Evolutionary conservation across 2,113 vertebrate species (phyloP), one percentile per base, ranked within the genome.

Genomic region (Thryonomys swinderianus): DNA sequence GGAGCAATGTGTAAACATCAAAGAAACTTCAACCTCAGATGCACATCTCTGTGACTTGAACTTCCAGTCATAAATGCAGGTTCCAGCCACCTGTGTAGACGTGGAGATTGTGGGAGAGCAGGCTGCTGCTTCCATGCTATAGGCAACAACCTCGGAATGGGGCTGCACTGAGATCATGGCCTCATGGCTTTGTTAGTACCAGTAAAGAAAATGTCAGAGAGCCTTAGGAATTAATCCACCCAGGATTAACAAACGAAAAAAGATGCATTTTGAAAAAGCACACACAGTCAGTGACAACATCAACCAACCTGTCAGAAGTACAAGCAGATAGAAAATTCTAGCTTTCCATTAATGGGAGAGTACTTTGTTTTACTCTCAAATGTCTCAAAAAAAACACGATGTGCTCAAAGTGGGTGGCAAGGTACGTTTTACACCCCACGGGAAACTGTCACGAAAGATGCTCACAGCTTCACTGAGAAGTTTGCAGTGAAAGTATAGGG

Each of bases 291-390:
- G 32, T 97, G 96, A 98, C 96, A 97, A 97, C 92, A 96, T 98
- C 98, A 97, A 97, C 94, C 95, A 85, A 97, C 93, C 97, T 98
- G 97, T 98, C 97, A 98, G 87, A 96, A 98, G 78, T 67, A 74
- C 94, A 98, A 97, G 89, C 51, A 93, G 95, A 98, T 74, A 97
- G 96, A 98, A 97, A 98, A 97, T 97, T 96, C 97, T 97, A 97
- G 92, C 96, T 97, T 98, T 96, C 97, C 90, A 95, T 96, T 98
- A 98, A 98, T 96, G 92, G 97, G 91, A 97, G 94, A 97, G 95
- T 98, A 96, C 96, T 96, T 98, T 97, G 97, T 97, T 97, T 98
- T 96, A 94, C 95, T 97, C 97, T 98, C 98, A 97, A 97, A 97
- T 97, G 85, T 67, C 76, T 98, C 93, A 78, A 97, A 51, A 55